Evolutionary conservation across 2,113 vertebrate genomes (phyloP), one percentile per base, ranked within the genome.

Genomic region (Etheostoma spectabile): DNA sequence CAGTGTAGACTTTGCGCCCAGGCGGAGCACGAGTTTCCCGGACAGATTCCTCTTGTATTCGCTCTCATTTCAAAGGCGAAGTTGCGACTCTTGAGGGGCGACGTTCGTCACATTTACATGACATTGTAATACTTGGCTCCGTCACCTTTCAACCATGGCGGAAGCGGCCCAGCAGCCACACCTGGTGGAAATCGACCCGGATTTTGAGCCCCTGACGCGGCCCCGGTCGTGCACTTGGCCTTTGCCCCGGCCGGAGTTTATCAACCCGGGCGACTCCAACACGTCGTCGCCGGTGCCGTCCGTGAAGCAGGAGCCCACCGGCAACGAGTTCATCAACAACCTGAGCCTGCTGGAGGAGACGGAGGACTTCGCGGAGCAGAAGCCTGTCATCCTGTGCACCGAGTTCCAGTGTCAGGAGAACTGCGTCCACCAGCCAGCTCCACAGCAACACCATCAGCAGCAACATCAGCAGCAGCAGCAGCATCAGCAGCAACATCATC

Each of bases 181-280:
- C 82, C 90, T 95, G 86, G 96, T 96, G 91, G 96, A 96, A 81
- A 96, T 96, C 92, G 96, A 97, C 96, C 95, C 96, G 85, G 97
- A 97, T 87, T 97, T 97, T 64, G 96, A 97, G 93, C 96, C 96
- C 62, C 93, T 96, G 38, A 90, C 96, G 69, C 95, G 96, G 88
- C 96, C 94, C 68, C 97, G 94, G 81, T 99, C 96, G 83, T 99
- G 92, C 95, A 96, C 95, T 90, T 98, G 91, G 96, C 97, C 93
- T 75, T 91, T 99, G 86, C 98, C 95, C 92, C 97, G 93, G 79
- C 97, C 94, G 95, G 96, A 98, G 94, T 96, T 99, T 83, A 94
- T 95, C 89, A 94, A 96, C 84, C 95, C 97, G 46, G 93, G 95
- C 90, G 93, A 97, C 93, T 97, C 97, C 83, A 96, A 96, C 93